Conservation (phyloP, 2,113 vertebrate species). For the Limnothrissa miodon region DNA sequence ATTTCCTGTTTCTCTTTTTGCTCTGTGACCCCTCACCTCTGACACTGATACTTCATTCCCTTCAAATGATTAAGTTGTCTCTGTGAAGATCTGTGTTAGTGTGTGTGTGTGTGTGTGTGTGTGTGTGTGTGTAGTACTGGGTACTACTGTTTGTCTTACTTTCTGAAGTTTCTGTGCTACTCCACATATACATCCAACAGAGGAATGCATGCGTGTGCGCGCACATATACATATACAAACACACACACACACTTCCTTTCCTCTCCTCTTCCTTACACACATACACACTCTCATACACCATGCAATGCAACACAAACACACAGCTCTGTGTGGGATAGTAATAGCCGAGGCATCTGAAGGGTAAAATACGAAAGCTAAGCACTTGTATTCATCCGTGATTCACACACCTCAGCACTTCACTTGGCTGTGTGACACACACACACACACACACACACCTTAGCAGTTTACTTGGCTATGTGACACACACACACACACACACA, state of each 20-base stretch:
- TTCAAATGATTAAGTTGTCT: neutral
- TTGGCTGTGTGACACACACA: neutral
- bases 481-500: slow-evolving; percentile 2
- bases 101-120: neutral
- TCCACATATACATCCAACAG: no score
- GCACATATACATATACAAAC: neutral
- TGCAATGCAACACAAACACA: neutral
- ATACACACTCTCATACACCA: neutral
- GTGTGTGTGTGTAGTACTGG: neutral
- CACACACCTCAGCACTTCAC: neutral
- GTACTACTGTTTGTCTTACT: no score
- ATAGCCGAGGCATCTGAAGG: neutral
- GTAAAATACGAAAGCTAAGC: neutral
- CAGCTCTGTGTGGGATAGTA: neutral
- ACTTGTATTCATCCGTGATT: neutral
- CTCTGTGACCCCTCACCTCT: no score
- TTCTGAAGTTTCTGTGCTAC: no score
- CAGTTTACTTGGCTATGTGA: neutral
- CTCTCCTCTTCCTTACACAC: no score
- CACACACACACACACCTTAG: no score
- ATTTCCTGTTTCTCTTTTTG: no score
- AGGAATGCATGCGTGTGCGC: no score
- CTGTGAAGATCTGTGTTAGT: neutral
- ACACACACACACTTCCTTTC: slow-evolving; percentile 28
- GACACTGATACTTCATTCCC: neutral